Evolutionary conservation across 2,888 invertebrate genomes (phyloP), one percentile per base, ranked within the genome.

Genomic region (Eugnorisma glareosa): DNA sequence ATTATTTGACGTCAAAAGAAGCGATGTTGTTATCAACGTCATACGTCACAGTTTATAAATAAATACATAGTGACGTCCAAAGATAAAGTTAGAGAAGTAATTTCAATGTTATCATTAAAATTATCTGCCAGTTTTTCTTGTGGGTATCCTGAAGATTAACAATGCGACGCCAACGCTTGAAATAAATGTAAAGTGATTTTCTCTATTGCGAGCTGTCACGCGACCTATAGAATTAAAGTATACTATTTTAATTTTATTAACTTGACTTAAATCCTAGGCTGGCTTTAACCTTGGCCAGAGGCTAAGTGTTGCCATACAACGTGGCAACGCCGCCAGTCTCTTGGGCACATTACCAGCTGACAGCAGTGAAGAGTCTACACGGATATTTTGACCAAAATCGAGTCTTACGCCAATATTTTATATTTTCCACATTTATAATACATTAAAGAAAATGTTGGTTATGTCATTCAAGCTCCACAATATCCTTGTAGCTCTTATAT

Each of bases 1-100:
- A 57, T 15, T 1, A 35, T 35, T 31, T 51, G 24, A 74, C 43
- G 57, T 68, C 59, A 63, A 63, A 73, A 45, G n/a, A 43, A 43
- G 31, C n/a, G 31, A 8, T 45, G 28, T 77, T 57, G 18, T 28
- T 35, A 28, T 24, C 4, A 40, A 48, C 15, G 21, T 7, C 35
- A 66, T 18, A 24, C 35, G 24, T 45, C 37, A 72, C 72, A 21
- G 21, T 64, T 43, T 18, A 7, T 28, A 76, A 43, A 68, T 51
- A 35, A 66, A 24, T 10, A 31, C 15, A 37, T 37, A 2, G 4
- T 76, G 37, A 48, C 45, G 24, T 28, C 24, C 18, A 21, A n/a
- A 21, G 6, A 7, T n/a, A 28, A 6, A 45, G 7, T 45, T n/a
- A 13, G 28, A n/a, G 37, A 37, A 45, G 11, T 48, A 21, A 48